Percentiles rank a stretch among this genome's conserved stretches.
phyloP scores from a whole-genome alignment of 2,888 invertebrate species.

The Hesperia comma region DNA sequence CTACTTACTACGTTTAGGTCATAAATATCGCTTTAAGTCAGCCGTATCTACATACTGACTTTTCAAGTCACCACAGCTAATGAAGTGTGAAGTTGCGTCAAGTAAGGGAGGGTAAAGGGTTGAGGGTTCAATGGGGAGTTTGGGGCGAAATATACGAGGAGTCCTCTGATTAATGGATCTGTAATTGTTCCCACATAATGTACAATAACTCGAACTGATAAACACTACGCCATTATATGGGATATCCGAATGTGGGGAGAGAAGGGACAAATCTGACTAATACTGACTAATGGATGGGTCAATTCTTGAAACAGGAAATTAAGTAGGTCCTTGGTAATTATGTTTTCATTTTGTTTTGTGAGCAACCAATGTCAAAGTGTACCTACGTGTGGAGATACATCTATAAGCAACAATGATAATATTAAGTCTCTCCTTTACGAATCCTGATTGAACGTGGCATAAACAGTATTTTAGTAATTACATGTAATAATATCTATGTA shows the following conservation, averaged over 20 bases:
- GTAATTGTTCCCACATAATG: constrained; percentile 80
- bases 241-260: constrained; percentile 40
- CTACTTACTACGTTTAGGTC: background rate
- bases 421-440: no score
- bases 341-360: no score
- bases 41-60: constrained; percentile 17
- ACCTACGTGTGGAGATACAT: no score
- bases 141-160: constrained; percentile 51
- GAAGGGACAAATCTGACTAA: constrained; percentile 37
- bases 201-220: constrained; percentile 69
- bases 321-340: no score
- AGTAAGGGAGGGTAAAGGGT: constrained; percentile 17
- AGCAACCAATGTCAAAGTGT: no score
- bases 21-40: constrained; percentile 34
- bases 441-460: no score
- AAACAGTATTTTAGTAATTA: no score
- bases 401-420: no score
- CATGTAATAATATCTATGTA: no score
- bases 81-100: constrained; percentile 68
- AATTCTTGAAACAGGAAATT: background rate
- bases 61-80: constrained; percentile 50
- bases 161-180: constrained; percentile 74
- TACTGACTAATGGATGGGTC: background rate
- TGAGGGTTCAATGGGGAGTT: constrained; percentile 22
- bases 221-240: constrained; percentile 48